Percentiles rank a stretch among this genome's conserved stretches.
Conservation (phyloP, 2,797 vertebrate genomes). For the Cynopterus sphinx region DNA sequence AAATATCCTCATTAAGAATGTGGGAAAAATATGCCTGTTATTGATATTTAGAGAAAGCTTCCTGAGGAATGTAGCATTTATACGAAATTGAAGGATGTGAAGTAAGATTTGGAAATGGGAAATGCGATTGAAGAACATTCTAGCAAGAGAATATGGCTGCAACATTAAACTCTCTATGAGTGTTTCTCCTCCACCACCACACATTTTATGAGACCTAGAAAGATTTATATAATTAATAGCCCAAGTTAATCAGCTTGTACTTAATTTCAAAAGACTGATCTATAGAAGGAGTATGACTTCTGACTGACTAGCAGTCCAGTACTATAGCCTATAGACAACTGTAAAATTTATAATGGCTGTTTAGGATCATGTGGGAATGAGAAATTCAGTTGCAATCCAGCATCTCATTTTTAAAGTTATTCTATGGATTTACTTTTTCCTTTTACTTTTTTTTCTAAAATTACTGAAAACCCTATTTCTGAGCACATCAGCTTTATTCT, state of each 20-base stretch:
- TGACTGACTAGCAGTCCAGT: not conserved
- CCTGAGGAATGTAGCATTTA: not conserved
- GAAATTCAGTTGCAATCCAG: not conserved
- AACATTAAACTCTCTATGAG: not conserved
- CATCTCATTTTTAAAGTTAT: not conserved
- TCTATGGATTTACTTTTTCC: not conserved
- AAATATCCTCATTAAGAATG: not conserved
- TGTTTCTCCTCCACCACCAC: not conserved
- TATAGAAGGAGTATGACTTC: not conserved
- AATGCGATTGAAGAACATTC: not conserved
- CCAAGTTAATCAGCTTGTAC: not conserved
- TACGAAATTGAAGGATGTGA: not conserved
- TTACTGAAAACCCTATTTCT: not conserved
- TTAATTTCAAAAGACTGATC: not conserved
- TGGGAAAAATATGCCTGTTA: not conserved
- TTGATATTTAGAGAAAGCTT: not conserved
- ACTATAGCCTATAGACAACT: not conserved
- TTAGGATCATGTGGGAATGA: not conserved
- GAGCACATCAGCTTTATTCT: not conserved
- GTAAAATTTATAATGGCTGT: not conserved
- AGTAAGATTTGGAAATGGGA: not conserved
- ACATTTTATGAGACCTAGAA: not conserved
- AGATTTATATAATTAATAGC: not conserved
- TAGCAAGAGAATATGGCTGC: not conserved
- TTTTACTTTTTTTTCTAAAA: not conserved